phyloP scores from a whole-genome alignment of 2,888 invertebrate species.

The Ophion ellenae region DNA sequence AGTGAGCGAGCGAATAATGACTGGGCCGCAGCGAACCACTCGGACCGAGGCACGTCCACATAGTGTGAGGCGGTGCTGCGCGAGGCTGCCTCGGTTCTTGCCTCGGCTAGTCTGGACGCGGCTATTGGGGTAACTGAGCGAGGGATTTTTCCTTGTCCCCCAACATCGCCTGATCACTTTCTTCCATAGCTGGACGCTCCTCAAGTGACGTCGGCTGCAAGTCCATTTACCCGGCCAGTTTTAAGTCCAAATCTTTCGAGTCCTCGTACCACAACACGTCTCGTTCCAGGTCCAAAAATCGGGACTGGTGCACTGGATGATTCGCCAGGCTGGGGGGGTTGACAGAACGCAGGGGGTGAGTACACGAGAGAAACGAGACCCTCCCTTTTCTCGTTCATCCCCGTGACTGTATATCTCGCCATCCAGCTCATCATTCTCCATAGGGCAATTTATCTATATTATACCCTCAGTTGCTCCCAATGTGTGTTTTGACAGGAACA shows the following conservation, averaged over 20 bases:
- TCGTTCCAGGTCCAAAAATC: constrained; percentile 74
- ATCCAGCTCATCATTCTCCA: constrained; percentile 71
- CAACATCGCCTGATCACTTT: constrained; percentile 11
- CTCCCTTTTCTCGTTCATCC: constrained; percentile 50
- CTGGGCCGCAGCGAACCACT: too few relatives aligned
- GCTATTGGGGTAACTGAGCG: too few relatives aligned
- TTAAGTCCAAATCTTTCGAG: constrained; percentile 73
- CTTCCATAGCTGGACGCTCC: constrained; percentile 27
- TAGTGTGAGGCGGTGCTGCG: too few relatives aligned
- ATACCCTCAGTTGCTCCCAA: constrained; percentile 82
- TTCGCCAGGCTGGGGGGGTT: too few relatives aligned
- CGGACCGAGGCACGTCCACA: too few relatives aligned
- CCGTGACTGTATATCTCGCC: constrained; percentile 8
- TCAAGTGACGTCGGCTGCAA: too few relatives aligned
- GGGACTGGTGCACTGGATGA: constrained; percentile 46
- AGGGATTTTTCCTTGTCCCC: constrained; percentile 59
- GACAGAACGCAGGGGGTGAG: constrained; percentile 60
- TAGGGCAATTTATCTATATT: constrained; percentile 83
- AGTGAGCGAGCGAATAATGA: too few relatives aligned
- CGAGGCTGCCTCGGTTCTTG: too few relatives aligned
- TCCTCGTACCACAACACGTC: constrained; percentile 47
- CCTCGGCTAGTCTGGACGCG: too few relatives aligned
- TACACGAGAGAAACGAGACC: constrained; percentile 51
- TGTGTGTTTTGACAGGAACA: constrained; percentile 84
- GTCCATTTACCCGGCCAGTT: constrained; percentile 71